Conservation (phyloP, 2,888 invertebrate genomes). For the Glyphotaelius pellucidus region DNA sequence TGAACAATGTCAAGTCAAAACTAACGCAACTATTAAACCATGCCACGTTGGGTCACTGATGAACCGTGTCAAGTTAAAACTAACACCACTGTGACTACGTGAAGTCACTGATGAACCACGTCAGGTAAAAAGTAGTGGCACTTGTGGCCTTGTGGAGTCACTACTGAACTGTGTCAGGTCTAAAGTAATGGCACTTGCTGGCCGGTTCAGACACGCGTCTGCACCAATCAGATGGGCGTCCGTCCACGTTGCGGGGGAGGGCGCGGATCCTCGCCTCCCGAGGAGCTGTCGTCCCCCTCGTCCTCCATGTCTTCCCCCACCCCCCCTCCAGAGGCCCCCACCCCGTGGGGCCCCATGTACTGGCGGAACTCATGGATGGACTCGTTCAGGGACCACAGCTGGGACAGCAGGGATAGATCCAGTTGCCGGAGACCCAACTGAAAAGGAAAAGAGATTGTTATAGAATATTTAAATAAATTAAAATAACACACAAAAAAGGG, state of each 20-base stretch:
- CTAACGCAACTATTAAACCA: background rate
- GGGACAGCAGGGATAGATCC: slow-evolving; percentile 92
- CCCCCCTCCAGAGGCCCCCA: slow-evolving; percentile 75
- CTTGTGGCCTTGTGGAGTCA: background rate
- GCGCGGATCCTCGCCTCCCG: slow-evolving; percentile 70
- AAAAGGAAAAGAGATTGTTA: slow-evolving; percentile 67
- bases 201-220: background rate
- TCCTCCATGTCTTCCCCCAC: slow-evolving; percentile 61
- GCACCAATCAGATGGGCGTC: slow-evolving; percentile 36
- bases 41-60: background rate
- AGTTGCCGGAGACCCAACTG: slow-evolving; percentile 93
- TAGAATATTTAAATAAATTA: background rate
- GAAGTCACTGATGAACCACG: background rate
- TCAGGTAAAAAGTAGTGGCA: background rate
- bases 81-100: background rate
- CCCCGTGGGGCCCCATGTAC: slow-evolving; percentile 76
- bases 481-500: background rate
- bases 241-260: slow-evolving; percentile 63
- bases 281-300: slow-evolving; percentile 71
- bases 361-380: slow-evolving; percentile 93
- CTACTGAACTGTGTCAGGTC: background rate
- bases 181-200: background rate
- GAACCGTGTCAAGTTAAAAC: background rate
- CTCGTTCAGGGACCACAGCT: slow-evolving; percentile 94
- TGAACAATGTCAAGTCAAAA: background rate